phyloP scores from a whole-genome alignment of 2,113 vertebrate genomes.

The Eulacestoma nigropectus region DNA sequence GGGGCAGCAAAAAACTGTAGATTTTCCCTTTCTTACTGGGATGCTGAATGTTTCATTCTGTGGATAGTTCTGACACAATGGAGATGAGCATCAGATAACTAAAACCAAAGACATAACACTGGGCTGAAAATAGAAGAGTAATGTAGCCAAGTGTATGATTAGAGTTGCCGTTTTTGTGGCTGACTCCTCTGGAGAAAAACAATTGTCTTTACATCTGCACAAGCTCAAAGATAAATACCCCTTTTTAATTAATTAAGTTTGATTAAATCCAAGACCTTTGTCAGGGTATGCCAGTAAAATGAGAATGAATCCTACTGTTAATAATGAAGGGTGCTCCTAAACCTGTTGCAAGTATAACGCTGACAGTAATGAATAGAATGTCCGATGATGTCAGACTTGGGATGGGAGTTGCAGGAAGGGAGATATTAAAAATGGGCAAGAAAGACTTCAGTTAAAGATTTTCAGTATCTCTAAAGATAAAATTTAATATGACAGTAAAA shows the following conservation, averaged over 20 bases:
- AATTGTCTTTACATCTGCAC: not conserved
- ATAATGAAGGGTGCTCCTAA: not conserved
- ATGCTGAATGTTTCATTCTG: not conserved
- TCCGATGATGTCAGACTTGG: not conserved
- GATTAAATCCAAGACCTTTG: not conserved
- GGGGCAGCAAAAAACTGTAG: not conserved
- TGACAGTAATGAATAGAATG: not conserved
- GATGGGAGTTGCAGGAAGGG: not conserved
- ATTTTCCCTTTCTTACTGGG: not conserved
- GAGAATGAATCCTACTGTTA: not conserved
- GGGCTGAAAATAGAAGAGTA: not conserved
- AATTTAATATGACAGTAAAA: not conserved
- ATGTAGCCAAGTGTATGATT: not conserved
- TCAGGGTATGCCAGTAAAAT: not conserved
- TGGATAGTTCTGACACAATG: not conserved
- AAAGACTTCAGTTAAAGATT: not conserved
- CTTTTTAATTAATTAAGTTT: not conserved
- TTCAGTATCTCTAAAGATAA: not conserved
- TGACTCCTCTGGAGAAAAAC: not conserved
- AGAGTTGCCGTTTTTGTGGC: not conserved
- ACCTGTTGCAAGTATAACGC: not conserved
- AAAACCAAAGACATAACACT: not conserved
- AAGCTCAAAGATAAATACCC: not conserved
- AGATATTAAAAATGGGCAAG: not conserved
- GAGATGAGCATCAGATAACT: not conserved